Evolutionary conservation across 2,113 vertebrate genomes (phyloP), one percentile per base, ranked within the genome.

Genomic region (Poeciliopsis occidentalis): DNA sequence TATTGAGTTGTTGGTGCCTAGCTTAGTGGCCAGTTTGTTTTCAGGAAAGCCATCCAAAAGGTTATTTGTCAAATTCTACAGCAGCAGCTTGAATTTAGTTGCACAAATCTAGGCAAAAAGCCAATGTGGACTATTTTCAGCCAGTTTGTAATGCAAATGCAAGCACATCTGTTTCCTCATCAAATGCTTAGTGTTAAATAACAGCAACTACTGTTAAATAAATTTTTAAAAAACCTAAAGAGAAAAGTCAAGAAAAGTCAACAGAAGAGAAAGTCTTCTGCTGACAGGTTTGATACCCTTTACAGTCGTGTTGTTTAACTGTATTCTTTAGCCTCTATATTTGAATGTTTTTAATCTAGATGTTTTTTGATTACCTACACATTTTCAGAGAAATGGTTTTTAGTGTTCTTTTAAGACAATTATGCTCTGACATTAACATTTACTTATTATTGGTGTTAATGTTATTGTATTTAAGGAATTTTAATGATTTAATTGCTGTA

Each of bases 41-140:
- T 67, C 75, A 83, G 76, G 86, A 89, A 89, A 78, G 79, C 68
- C 78, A 69, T 75, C 85, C 85, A 85, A 84, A 80, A 81, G 76
- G 66, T 87, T 90, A 80, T 89, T 89, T 92, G 88, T 92, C 86
- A 86, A 90, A 87, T 88, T 80, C 80, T 87, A 85, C 79, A 31
- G 84, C 62, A 12, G 12, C 76, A 83, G 74, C 75, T 90, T 92
- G 90, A 89, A 92, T 92, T 78, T 80, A 68, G 79, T 66, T n/a
- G 64, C 81, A 89, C 90, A 92, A 89, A 88, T 83, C 83, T 66
- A 70, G 88, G 86, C 89, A 78, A 47, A 32, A 68, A 15, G 85
- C 90, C 90, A 90, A 86, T 66, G 57, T 17, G 4, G 64, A 75
- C 44, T 57, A 27, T 67, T 81, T 76, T 81, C 60, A 69, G 51